Evolutionary conservation across 2,888 invertebrate species (phyloP).

Genomic region (Arge pagana): DNA sequence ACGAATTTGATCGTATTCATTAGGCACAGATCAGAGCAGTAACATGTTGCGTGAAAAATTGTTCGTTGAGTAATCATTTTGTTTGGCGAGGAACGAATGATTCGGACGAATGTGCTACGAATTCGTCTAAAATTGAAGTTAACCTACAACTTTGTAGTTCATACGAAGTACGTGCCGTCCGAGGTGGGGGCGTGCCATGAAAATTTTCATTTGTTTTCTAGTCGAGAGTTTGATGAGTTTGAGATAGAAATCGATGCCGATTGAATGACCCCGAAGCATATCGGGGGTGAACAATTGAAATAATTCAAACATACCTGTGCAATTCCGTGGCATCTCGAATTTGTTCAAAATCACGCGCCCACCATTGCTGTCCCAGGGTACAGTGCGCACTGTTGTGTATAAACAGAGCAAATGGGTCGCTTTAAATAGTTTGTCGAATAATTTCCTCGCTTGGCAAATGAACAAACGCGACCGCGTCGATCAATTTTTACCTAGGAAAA

Average conservation of each 20-base stretch:
- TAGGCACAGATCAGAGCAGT: no score
- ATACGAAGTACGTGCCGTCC: constrained; percentile 43
- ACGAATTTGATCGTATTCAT: constrained; percentile 23
- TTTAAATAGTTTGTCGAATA: no score
- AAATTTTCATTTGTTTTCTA: neutral
- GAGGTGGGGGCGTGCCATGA: constrained; percentile 43
- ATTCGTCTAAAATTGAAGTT: constrained; percentile 34
- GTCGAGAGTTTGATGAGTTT: neutral
- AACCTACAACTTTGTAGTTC: constrained; percentile 51
- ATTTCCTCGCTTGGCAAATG: neutral
- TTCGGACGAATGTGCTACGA: neutral
- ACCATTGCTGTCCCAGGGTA: constrained; percentile 58
- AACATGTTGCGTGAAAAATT: no score
- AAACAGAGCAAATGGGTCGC: constrained; percentile 48
- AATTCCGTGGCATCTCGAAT: constrained; percentile 45
- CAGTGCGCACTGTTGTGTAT: constrained; percentile 50
- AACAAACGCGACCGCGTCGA: neutral
- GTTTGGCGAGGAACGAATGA: no score
- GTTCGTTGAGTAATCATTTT: no score
- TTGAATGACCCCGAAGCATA: neutral
- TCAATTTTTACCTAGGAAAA: neutral
- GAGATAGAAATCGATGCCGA: neutral
- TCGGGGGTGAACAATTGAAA: neutral
- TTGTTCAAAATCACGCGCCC: constrained; percentile 63
- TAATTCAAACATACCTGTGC: constrained; percentile 30